Percentiles rank a stretch among this genome's conserved stretches.
phyloP scores from a whole-genome alignment of 1,140 invertebrate genomes.

The Cotesia vestalis region DNA sequence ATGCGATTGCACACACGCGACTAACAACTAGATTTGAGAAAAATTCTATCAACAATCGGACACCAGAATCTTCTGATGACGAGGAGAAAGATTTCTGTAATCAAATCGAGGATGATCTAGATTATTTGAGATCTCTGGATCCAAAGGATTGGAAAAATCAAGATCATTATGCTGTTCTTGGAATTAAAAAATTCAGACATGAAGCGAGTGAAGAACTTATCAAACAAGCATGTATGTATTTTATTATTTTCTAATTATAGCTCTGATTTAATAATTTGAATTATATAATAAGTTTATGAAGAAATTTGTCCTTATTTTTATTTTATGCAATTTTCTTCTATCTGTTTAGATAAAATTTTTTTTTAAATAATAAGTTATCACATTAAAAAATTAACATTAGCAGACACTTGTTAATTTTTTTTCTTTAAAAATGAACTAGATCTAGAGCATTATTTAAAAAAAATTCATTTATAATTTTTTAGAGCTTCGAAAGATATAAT shows the following conservation, averaged over 20 bases:
- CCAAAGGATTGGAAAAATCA: slow-evolving; percentile 98
- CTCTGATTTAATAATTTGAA: no score
- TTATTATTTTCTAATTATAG: neutral
- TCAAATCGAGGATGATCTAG: slow-evolving; percentile 82
- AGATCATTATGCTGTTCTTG: slow-evolving; percentile 95
- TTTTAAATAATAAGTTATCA: no score
- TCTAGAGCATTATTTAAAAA: no score
- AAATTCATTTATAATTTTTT: no score
- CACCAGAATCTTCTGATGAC: slow-evolving; percentile 54
- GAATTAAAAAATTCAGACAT: slow-evolving; percentile 81
- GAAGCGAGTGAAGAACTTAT: slow-evolving; percentile 91
- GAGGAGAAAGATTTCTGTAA: slow-evolving; percentile 70
- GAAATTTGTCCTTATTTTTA: no score
- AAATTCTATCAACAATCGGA: slow-evolving; percentile 26
- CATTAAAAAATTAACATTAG: no score
- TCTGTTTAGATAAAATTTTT: no score
- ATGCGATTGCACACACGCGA: slow-evolving; percentile 37
- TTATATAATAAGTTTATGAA: no score
- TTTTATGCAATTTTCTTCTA: no score
- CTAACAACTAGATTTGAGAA: slow-evolving; percentile 35
- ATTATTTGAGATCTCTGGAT: slow-evolving; percentile 87
- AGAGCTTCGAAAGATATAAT: no score
- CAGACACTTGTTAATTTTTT: no score
- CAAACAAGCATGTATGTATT: slow-evolving; percentile 86
- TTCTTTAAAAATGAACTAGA: no score